These are phyloP conservation scores for Pentalonia nigronervosa DNA, from an alignment of 1,140 invertebrate genomes.

Conservation along the genomic window DNA sequence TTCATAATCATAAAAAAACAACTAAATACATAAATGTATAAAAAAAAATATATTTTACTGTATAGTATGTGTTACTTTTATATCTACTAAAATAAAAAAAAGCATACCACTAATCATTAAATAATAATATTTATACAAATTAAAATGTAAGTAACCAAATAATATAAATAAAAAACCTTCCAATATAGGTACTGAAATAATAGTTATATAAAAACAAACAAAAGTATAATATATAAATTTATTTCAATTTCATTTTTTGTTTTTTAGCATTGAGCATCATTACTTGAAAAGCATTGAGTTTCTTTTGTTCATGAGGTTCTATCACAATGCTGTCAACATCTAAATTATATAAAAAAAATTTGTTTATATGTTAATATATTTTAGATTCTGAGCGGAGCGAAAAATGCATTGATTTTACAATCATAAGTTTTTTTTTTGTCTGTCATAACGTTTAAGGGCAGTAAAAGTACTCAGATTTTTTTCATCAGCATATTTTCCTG, in stretches of 20 bases:
- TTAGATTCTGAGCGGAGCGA: too few relatives aligned
- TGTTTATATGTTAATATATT: not conserved
- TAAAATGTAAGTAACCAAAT: not conserved
- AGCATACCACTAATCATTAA: not conserved
- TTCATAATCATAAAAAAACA: not conserved
- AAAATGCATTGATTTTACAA: too few relatives aligned
- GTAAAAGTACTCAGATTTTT: too few relatives aligned
- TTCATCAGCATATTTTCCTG: too few relatives aligned
- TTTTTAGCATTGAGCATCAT: conserved; percentile 48
- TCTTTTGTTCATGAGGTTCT: not conserved
- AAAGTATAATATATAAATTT: not conserved
- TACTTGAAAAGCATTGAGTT: conserved; percentile 28
- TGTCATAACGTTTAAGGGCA: too few relatives aligned
- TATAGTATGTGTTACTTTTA: not conserved
- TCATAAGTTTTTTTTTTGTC: too few relatives aligned
- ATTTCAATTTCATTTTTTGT: not conserved
- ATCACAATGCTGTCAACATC: not conserved
- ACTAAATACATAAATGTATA: not conserved
- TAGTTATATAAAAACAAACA: not conserved
- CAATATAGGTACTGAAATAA: not conserved
- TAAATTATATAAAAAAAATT: not conserved
- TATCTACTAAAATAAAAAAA: not conserved
- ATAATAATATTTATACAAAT: not conserved
- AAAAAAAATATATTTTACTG: not conserved
- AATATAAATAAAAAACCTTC: not conserved